These are phyloP conservation scores for Sceloporus undulatus DNA, from an alignment of 2,113 vertebrate species.

Conservation along the genomic window DNA sequence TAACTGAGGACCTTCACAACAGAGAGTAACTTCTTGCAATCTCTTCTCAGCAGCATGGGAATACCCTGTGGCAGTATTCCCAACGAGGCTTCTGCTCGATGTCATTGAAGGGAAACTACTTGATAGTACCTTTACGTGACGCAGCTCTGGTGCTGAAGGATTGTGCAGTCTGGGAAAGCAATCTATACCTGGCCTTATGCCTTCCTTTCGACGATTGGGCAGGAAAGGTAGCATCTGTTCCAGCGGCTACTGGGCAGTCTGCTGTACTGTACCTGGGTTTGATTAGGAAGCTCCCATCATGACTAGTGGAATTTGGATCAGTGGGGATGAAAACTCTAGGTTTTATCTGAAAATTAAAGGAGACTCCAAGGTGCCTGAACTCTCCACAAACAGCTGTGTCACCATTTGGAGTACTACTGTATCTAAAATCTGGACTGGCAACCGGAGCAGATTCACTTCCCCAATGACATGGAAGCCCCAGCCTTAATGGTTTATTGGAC, in stretches of 20 bases:
- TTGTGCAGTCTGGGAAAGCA: conserved; percentile 48
- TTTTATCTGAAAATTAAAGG: too few relatives aligned
- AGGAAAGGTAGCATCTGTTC: conserved; percentile 80
- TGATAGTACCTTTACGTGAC: conserved; percentile 79
- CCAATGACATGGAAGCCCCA: too few relatives aligned
- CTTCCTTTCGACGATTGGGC: conserved; percentile 87
- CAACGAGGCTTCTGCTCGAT: conserved; percentile 83
- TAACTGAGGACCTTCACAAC: neutral
- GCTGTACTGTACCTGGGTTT: neutral
- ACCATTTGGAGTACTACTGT: too few relatives aligned
- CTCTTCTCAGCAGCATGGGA: conserved; percentile 59
- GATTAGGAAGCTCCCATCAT: too few relatives aligned
- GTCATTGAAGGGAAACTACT: conserved; percentile 83
- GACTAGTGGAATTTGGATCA: too few relatives aligned
- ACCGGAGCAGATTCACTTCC: too few relatives aligned
- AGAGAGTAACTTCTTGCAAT: neutral
- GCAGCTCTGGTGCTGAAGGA: conserved; percentile 77
- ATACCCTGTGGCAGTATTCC: conserved; percentile 81
- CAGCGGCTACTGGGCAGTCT: neutral
- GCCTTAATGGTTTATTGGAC: too few relatives aligned
- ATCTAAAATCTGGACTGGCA: too few relatives aligned
- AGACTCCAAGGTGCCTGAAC: too few relatives aligned
- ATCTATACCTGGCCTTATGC: conserved; percentile 87
- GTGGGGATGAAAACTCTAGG: too few relatives aligned
- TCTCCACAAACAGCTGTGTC: too few relatives aligned